phyloP scores from a whole-genome alignment of 2,888 invertebrate genomes.

The Uloborus plumipes region DNA sequence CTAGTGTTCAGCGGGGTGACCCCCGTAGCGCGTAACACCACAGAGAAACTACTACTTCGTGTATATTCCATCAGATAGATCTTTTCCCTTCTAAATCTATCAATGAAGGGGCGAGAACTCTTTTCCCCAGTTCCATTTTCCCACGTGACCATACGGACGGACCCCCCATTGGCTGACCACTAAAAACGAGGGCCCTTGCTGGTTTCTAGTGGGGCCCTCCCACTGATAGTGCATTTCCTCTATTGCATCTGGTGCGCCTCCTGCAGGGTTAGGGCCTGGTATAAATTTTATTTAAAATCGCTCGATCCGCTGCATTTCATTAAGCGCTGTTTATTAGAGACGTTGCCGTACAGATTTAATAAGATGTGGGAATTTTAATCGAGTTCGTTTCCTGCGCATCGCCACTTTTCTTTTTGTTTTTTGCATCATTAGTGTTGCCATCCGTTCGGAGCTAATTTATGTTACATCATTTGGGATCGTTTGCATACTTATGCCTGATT shows the following conservation, averaged over 20 bases:
- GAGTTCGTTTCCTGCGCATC: constrained; percentile 22
- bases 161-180: constrained; percentile 62
- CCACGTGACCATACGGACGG: constrained; percentile 61
- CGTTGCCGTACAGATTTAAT: constrained; percentile 28
- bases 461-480: no score
- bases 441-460: no score
- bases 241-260: constrained; percentile 58
- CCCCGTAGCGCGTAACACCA: constrained; percentile 54
- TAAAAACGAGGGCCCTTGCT: constrained; percentile 64
- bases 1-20: constrained; percentile 52
- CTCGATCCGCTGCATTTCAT: constrained; percentile 21
- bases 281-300: constrained; percentile 64
- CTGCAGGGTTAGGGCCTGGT: constrained; percentile 28
- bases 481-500: no score
- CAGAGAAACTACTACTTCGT: constrained; percentile 60
- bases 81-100: constrained; percentile 57
- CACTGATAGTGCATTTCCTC: constrained; percentile 57
- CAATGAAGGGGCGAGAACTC: constrained; percentile 43
- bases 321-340: constrained; percentile 41
- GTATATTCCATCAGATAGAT: constrained; percentile 63
- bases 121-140: constrained; percentile 52
- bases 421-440: no score
- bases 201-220: constrained; percentile 61
- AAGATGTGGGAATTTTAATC: constrained; percentile 32
- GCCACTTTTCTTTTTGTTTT: neutral